Evolutionary conservation across 2,888 invertebrate genomes (phyloP), one percentile per base, ranked within the genome.

Genomic region (Eupithecia subfuscata): DNA sequence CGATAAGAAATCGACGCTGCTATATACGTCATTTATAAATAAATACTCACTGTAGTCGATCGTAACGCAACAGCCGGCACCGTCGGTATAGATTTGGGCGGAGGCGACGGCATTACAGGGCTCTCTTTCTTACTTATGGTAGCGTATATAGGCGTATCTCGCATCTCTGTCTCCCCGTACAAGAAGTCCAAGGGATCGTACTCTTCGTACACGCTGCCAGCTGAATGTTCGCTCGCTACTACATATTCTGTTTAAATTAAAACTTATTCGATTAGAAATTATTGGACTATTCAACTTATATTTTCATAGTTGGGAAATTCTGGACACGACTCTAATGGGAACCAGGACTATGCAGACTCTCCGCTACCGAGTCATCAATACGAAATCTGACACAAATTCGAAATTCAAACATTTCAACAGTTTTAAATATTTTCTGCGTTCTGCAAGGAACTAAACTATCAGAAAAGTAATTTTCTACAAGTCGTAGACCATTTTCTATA

Each of bases 171-270:
- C 88, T 95, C 95, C 5, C 95, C 95, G 78, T 95, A 95, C 60
- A 95, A 79, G 69, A 95, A 95, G 81, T 95, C 95, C 72, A 95
- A 79, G 0, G 95, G 95, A 78, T 95, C 95, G 82, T 94, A 95
- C 82, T 94, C 95, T 80, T 95, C 95, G 75, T 95, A 95, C 75
- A 95, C 94, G 73, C 94, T 95, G 77, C 92, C 91, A 16, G 80
- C 82, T 0, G 94, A 91, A 73, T 92, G 87, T 78, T 94, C 93
- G 78, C 95, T 95, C 1, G 89, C 90, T 1, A 85, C 89, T 70
- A 89, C 90, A 81, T 95, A 91, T 79, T 93, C 95, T 93, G 85
- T 45, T 45, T 7, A 43, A 60, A 60, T 56, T 56, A 43, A 34
- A 34, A 30, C 30, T 30, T 30, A 30, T 30, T 30, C 2, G 2